phyloP scores from a whole-genome alignment of 2,113 vertebrate genomes.

The Condylura cristata region DNA sequence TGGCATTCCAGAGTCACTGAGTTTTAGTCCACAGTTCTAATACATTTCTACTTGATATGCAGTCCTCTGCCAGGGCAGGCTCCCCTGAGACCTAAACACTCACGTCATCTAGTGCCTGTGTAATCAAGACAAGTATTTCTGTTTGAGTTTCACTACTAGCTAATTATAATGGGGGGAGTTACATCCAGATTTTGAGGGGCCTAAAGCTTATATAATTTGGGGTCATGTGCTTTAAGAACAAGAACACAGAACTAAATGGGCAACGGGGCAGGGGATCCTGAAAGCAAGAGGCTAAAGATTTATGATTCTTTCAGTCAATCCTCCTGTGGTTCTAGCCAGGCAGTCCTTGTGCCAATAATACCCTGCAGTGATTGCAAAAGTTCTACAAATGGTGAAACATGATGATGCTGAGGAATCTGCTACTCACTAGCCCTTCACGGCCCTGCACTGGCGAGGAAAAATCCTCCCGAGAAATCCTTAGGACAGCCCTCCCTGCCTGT shows the following conservation, averaged over 20 bases:
- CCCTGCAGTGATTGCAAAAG: background rate
- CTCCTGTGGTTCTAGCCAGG: background rate
- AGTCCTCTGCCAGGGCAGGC: background rate
- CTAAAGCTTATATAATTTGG: background rate
- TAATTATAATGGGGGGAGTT: background rate
- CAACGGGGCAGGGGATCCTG: background rate
- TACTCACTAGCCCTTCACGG: background rate
- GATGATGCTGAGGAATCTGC: background rate
- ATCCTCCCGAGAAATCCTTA: accelerated
- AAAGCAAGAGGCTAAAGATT: background rate
- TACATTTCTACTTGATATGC: background rate
- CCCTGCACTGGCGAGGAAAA: background rate
- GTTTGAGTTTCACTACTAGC: background rate
- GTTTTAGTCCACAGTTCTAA: background rate
- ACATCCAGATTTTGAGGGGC: background rate
- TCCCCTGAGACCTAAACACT: background rate
- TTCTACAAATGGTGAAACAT: background rate
- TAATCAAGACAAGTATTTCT: background rate
- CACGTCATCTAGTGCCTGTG: no score
- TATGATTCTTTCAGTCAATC: background rate
- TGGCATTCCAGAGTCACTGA: background rate
- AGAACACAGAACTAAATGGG: background rate
- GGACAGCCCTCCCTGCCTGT: background rate
- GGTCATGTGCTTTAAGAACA: background rate
- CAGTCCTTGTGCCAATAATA: background rate